Conservation (phyloP, 1,140 invertebrate species). For the Bicyclus anynana region DNA sequence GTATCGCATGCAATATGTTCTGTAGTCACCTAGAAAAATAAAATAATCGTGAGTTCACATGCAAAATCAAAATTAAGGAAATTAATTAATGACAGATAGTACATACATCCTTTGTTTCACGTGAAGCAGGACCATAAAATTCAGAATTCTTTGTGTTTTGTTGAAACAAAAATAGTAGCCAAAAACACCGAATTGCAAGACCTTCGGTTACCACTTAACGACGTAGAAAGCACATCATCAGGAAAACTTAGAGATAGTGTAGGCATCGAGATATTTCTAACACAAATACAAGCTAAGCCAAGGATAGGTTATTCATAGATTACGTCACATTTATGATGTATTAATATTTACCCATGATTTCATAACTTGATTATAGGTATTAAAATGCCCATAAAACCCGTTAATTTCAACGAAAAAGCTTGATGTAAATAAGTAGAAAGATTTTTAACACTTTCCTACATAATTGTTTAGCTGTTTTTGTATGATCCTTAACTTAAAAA, state of each 20-base stretch:
- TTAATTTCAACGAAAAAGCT: too few species aligned
- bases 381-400: too few species aligned
- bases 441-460: too few species aligned
- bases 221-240: conserved; percentile 46
- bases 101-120: conserved; percentile 30
- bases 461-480: too few species aligned
- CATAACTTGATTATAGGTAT: too few species aligned
- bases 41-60: conserved; percentile 49
- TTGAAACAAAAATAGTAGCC: conserved; percentile 23
- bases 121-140: conserved; percentile 23
- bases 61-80: conserved; percentile 32
- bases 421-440: too few species aligned
- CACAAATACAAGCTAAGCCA: conserved; percentile 63
- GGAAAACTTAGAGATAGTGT: conserved; percentile 19
- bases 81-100: conserved; percentile 22
- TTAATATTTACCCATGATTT: too few species aligned
- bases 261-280: conserved; percentile 22
- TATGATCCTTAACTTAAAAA: too few species aligned
- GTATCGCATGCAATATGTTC: conserved; percentile 63
- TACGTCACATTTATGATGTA: neutral
- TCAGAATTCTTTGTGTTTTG: conserved; percentile 15
- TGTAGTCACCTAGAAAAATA: conserved; percentile 64
- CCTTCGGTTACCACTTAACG: conserved; percentile 28
- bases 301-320: conserved; percentile 14
- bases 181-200: conserved; percentile 21